These are phyloP conservation scores for Odontothrips loti DNA, from an alignment of 2,888 invertebrate genomes.

Conservation along the genomic window DNA sequence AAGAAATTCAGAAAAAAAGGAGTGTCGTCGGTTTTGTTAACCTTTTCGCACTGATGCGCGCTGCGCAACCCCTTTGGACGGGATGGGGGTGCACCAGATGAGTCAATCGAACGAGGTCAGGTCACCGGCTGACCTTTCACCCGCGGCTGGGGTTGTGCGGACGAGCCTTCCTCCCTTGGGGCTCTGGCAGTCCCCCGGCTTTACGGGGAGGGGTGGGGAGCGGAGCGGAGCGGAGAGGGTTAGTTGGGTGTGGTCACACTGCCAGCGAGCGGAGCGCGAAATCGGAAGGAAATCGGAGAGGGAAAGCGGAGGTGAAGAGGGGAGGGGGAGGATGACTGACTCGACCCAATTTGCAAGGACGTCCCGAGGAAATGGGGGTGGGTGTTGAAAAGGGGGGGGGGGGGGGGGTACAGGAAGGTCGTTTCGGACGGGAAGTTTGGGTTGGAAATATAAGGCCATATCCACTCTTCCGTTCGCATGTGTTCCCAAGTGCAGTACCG, in stretches of 20 bases:
- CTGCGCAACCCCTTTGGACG: background rate
- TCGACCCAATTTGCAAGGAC: too few species aligned
- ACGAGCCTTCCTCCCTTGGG: background rate
- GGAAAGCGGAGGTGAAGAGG: too few species aligned
- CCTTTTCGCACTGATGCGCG: background rate
- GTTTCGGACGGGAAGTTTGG: too few species aligned
- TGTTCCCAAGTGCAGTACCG: too few species aligned
- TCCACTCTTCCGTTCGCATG: too few species aligned
- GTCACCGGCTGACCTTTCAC: background rate
- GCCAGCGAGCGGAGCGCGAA: background rate
- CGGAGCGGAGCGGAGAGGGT: background rate
- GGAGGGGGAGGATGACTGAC: too few species aligned
- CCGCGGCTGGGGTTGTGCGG: too few species aligned
- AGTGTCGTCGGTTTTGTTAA: too few species aligned
- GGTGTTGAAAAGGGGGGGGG: too few species aligned
- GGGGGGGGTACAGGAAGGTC: too few species aligned
- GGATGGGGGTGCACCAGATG: background rate
- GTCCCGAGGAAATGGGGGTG: too few species aligned
- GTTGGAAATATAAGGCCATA: too few species aligned
- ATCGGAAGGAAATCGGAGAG: constrained; percentile 11
- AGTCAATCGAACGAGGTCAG: background rate
- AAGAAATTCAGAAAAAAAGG: background rate
- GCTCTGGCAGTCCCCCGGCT: background rate
- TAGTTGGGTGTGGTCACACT: background rate
- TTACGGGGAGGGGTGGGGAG: background rate